Percentiles rank a stretch among this genome's conserved stretches.
Conservation (phyloP, 2,797 vertebrate genomes). For the Bradypodion pumilum region DNA sequence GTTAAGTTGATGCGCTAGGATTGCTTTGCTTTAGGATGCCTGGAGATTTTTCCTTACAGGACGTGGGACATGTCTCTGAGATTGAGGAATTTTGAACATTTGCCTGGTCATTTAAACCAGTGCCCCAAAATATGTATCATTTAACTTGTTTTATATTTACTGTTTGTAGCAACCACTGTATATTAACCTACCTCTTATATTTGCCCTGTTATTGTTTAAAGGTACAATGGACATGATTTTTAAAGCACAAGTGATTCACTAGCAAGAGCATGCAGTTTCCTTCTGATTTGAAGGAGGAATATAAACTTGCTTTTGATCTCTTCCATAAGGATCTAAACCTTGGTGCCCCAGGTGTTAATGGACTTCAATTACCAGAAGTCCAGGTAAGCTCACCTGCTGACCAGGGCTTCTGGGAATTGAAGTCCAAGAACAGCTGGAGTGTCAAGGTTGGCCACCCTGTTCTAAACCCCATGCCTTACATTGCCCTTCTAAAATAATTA, state of each 20-base stretch:
- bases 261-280: conserved; percentile 40
- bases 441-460: too few species aligned
- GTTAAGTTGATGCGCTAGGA: neutral
- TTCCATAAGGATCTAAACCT: conserved; percentile 59
- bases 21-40: neutral
- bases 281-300: conserved; percentile 50
- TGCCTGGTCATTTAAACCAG: neutral
- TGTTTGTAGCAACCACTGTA: neutral
- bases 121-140: neutral
- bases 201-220: conserved; percentile 62
- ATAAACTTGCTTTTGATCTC: conserved; percentile 40
- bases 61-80: neutral
- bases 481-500: conserved; percentile 53
- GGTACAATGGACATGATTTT: conserved; percentile 69
- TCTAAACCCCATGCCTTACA: conserved; percentile 70
- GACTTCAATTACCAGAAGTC: too few species aligned
- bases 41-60: neutral
- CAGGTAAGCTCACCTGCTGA: too few species aligned
- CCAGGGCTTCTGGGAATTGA: too few species aligned
- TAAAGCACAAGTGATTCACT: conserved; percentile 36
- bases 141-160: neutral
- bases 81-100: neutral
- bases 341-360: too few species aligned
- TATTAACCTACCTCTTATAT: conserved; percentile 32
- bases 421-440: too few species aligned